Evolutionary conservation across 2,113 vertebrate species (phyloP).

Genomic region (Procavia capensis): DNA sequence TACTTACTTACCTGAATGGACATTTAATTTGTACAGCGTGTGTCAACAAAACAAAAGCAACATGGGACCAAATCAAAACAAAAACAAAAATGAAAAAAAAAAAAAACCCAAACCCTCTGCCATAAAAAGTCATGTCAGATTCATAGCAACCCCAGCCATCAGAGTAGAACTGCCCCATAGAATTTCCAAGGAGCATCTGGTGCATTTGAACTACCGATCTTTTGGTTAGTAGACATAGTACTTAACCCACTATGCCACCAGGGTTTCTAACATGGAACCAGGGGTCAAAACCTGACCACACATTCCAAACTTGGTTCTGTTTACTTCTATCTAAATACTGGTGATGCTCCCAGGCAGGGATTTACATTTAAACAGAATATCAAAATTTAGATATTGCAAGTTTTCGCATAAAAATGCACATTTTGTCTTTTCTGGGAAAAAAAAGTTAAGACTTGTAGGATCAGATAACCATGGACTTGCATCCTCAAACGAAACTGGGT

Average conservation of each 20-base stretch:
- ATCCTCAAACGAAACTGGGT: neutral
- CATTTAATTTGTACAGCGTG: neutral
- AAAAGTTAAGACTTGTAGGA: neutral
- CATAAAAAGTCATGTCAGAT: no score
- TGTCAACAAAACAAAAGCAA: neutral
- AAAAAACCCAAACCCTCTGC: no score
- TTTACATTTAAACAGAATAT: neutral
- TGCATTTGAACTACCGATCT: no score
- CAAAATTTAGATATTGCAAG: neutral
- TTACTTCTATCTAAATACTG: neutral
- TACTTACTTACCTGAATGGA: neutral
- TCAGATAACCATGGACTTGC: neutral
- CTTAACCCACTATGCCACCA: no score
- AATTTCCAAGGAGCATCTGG: no score
- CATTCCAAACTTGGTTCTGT: neutral
- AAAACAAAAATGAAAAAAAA: no score
- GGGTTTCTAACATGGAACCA: neutral
- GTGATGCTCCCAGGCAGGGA: no score
- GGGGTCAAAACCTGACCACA: neutral
- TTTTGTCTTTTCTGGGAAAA: neutral
- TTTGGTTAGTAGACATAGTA: no score
- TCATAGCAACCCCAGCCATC: no score
- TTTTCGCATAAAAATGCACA: neutral
- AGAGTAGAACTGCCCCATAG: no score
- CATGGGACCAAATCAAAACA: no score